A percentile compares a stretch with the other conserved stretches of the same genome.
Conservation (phyloP, 2,797 vertebrate species). For the Coranthus polyacanthus region DNA sequence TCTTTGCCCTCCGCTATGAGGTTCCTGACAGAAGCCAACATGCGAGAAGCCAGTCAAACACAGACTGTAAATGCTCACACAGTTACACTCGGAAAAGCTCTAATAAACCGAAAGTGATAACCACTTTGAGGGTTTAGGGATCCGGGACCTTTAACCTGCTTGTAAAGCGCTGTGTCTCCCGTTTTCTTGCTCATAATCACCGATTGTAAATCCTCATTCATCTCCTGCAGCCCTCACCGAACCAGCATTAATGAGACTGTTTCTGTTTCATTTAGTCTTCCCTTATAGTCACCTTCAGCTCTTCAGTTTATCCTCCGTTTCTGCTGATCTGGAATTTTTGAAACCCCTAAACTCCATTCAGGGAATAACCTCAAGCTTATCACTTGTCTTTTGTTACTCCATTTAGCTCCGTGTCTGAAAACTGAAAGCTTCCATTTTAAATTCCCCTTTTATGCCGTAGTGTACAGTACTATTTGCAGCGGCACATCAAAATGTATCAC, state of each 20-base stretch:
- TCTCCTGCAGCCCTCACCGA: background rate
- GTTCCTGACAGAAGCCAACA: too few relatives aligned
- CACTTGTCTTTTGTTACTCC: conserved; percentile 8
- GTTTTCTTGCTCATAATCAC: background rate
- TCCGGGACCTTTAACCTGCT: too few relatives aligned
- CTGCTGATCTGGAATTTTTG: conserved; percentile 9
- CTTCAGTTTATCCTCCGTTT: background rate
- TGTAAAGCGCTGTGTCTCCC: background rate
- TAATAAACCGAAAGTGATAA: background rate
- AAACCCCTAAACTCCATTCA: background rate
- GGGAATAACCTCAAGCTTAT: background rate
- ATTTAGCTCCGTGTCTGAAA: conserved; percentile 11
- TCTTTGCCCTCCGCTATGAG: too few relatives aligned
- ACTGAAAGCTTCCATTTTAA: conserved; percentile 6
- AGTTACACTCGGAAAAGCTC: too few relatives aligned
- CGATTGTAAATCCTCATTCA: background rate
- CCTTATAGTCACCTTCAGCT: background rate
- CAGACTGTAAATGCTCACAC: too few relatives aligned
- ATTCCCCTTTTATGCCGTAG: background rate
- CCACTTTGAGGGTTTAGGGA: background rate
- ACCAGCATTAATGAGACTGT: background rate
- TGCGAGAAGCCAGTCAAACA: too few relatives aligned
- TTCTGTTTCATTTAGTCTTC: background rate
- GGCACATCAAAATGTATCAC: conserved; percentile 2
- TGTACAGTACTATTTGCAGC: conserved; percentile 17